Evolutionary conservation across 2,113 vertebrate species (phyloP), one percentile per base, ranked within the genome.

Genomic region (Tachysurus vachellii): DNA sequence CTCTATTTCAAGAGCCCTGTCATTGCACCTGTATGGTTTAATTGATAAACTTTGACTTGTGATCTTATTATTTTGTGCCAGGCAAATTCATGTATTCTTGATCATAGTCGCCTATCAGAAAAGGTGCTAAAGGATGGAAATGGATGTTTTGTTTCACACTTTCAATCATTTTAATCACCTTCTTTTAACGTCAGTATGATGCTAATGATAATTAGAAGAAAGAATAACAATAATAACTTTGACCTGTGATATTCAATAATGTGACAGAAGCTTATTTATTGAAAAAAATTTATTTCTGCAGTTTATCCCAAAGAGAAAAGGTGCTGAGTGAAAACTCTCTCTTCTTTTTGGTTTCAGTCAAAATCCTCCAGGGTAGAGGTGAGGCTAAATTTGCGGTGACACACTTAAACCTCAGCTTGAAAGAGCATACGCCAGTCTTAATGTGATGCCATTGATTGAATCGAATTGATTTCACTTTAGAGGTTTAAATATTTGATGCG

Each of bases 401-500:
- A 85, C 76, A 87, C 68, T 76, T 89, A 84, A 89, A 77, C 56
- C 84, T 87, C 50, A 84, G 80, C 26, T 54, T 10, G 86, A 81
- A 80, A 28, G 64, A 1, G 50, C 36, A 56, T 56, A 42, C 12
- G 28, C 68, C 50, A 7, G 31, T 26, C 73, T 85, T 85, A 83
- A 80, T 86, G 86, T 8, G 26, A 26, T 57, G 44, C 13, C 68
- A 75, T 64, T 68, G 80, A 85, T 64, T 70, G 17, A 54, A 64
- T 4, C 8, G 23, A 80, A 88, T 83, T 88, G 71, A 89, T 89
- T 86, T 89, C 77, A 26, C 36, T 68, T 87, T 53, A 9, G n/a
- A n/a, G 31, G 64, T 73, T 85, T 85, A 80, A 83, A 89, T 86
- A 88, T 88, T 89, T 83, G n/a, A 88, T 89, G 80, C 5, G 50